Evolutionary conservation across 1,140 invertebrate genomes (phyloP), one percentile per base, ranked within the genome.

Genomic region (Adoxophyes honmai): DNA sequence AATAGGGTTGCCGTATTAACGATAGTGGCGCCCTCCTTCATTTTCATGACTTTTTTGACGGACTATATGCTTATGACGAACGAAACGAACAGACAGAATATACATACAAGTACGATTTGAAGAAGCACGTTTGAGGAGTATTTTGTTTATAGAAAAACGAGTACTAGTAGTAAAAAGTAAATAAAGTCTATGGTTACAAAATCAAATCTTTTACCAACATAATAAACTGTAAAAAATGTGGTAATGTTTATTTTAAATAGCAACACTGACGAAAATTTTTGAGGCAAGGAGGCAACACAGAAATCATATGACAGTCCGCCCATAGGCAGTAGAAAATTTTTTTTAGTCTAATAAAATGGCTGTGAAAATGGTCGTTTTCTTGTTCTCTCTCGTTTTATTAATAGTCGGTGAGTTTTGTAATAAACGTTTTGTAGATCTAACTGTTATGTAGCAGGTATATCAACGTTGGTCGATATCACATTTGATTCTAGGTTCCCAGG

Each of bases 401-500:
- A 60, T 86, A 54, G 77, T 85, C 57, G 80, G 83, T 88, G 64
- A 80, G 81, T 73, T 36, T 59, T 39, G 10, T 44, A 38, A 15
- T 21, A 13, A 38, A 28, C 35, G n/a, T 52, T 55, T 55, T 16
- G 33, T 55, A 4, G 34, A 34, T 7, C 36, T 60, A 42, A 37
- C 34, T 56, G 13, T 60, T 15, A 15, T 21, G 39, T 42, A 54
- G 52, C 34, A 13, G 11, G 10, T 39, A 36, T 52, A 3, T 33
- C 52, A 37, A 36, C 42, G 42, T 15, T 28, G 58, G 21, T 56
- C 61, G 42, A 10, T 52, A 13, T 52, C 10, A 53, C 35, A 33
- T 58, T 52, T 57, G 55, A 60, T 91, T 90, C 61, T 57, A 95
- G 94, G 90, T 35, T 62, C 76, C 0, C 86, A 91, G 64, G 93